Evolutionary conservation across 2,888 invertebrate genomes (phyloP).

Genomic region (Pheosia gnoma): DNA sequence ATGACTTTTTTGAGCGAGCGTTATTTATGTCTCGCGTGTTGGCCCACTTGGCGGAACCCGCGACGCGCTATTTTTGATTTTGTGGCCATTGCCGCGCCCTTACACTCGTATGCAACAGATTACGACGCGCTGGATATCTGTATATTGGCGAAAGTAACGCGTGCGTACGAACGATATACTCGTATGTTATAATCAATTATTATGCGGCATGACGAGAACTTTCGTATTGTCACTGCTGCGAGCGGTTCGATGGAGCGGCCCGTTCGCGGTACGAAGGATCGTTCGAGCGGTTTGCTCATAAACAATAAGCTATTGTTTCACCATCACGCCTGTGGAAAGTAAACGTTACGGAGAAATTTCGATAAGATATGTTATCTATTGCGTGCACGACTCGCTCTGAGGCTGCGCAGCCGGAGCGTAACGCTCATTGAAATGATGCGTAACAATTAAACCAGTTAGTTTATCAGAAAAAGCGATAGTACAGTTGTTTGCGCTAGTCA

Average conservation of each 20-base stretch:
- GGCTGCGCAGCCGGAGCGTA: slow-evolving; percentile 30
- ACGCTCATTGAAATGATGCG: slow-evolving; percentile 33
- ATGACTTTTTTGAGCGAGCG: slow-evolving; percentile 51
- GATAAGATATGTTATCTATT: slow-evolving; percentile 65
- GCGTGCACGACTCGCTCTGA: slow-evolving; percentile 41
- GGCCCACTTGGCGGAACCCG: slow-evolving; percentile 71
- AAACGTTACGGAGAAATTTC: slow-evolving; percentile 52
- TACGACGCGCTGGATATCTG: slow-evolving; percentile 32
- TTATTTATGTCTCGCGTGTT: slow-evolving; percentile 57
- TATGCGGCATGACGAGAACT: slow-evolving; percentile 43
- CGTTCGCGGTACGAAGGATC: slow-evolving; percentile 40
- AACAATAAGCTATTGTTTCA: slow-evolving; percentile 71
- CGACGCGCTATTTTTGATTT: slow-evolving; percentile 66
- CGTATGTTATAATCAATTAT: slow-evolving; percentile 39
- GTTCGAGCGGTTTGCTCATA: slow-evolving; percentile 38
- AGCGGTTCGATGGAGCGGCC: slow-evolving; percentile 15
- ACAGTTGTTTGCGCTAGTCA: slow-evolving; percentile 31
- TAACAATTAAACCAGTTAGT: slow-evolving; percentile 35
- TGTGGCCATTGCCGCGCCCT: slow-evolving; percentile 70
- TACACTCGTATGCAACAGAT: slow-evolving; percentile 40
- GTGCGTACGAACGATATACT: slow-evolving; percentile 41
- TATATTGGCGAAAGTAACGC: slow-evolving; percentile 40
- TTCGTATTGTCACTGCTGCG: slow-evolving; percentile 43
- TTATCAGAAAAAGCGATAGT: slow-evolving; percentile 26
- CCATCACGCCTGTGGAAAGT: slow-evolving; percentile 52